Evolutionary conservation across 2,797 vertebrate species (phyloP).

Genomic region (Galaxias olidus): DNA sequence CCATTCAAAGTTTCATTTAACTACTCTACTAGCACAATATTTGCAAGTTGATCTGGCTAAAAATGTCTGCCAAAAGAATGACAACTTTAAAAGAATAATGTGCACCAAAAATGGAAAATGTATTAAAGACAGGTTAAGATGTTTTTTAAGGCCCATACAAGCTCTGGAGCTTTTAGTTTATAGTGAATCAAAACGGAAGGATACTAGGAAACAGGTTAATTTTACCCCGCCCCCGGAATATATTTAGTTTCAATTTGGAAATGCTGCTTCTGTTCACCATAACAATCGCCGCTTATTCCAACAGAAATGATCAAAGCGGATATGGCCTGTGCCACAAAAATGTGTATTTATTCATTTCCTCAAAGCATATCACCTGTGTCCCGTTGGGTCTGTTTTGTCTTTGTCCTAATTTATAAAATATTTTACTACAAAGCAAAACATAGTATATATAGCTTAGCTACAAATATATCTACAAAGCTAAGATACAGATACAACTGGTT

Average conservation of each 20-base stretch:
- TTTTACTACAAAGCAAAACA: no score
- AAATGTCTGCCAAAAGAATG: no score
- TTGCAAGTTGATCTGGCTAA: no score
- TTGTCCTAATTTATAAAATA: no score
- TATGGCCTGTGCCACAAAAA: neutral
- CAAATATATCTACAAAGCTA: no score
- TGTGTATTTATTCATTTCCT: neutral
- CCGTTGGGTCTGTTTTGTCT: neutral
- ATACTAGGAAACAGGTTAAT: slow-evolving; percentile 54
- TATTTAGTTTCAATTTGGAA: slow-evolving; percentile 22
- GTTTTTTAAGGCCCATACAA: neutral
- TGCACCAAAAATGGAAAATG: no score
- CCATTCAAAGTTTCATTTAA: no score
- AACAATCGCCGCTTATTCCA: slow-evolving; percentile 22
- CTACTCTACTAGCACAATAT: no score
- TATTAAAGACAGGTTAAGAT: neutral
- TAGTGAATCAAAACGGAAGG: slow-evolving; percentile 10
- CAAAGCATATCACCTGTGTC: neutral
- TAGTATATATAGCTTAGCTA: no score
- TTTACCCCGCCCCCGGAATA: slow-evolving; percentile 42
- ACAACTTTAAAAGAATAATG: neutral
- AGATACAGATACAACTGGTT: no score
- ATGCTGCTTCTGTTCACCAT: slow-evolving; percentile 13
- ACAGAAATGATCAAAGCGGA: slow-evolving; percentile 10
- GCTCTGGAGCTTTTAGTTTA: slow-evolving; percentile 7